These are phyloP conservation scores for Liasis olivaceus DNA, from an alignment of 2,797 vertebrate species.

Conservation along the genomic window DNA sequence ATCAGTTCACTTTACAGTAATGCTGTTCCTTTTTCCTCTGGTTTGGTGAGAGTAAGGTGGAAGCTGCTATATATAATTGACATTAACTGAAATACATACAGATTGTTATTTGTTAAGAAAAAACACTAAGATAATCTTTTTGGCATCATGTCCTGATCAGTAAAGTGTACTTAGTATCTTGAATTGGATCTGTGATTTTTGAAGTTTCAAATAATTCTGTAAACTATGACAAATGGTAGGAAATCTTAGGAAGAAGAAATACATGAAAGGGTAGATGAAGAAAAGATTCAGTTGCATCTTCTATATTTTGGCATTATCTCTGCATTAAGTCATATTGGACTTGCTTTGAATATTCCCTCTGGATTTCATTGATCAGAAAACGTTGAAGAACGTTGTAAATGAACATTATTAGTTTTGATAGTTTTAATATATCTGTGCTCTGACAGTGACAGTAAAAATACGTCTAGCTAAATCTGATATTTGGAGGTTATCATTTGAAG, in stretches of 20 bases:
- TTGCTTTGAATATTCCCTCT: not conserved
- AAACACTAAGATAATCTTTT: not conserved
- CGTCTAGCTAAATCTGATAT: not conserved
- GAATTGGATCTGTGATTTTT: not conserved
- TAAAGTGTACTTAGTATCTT: not conserved
- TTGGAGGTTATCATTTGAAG: not conserved
- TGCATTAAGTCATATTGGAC: not conserved
- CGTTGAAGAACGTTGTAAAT: not conserved
- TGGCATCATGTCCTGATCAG: not conserved
- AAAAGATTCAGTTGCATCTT: not conserved
- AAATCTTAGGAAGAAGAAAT: not conserved
- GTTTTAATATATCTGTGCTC: not conserved
- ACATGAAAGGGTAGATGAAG: not conserved
- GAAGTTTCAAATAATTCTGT: not conserved
- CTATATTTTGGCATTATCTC: not conserved
- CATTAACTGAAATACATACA: not conserved
- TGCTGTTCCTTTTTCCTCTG: not conserved
- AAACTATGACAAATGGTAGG: not conserved
- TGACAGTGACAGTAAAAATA: not conserved
- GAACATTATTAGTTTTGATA: not conserved
- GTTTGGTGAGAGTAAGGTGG: not conserved
- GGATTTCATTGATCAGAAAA: not conserved
- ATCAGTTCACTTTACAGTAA: not conserved
- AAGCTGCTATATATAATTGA: not conserved
- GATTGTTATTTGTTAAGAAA: not conserved